Base-by-base conservation (phyloP, 23 tunicate genomes). In the Halocynthia roretzi region DNA sequence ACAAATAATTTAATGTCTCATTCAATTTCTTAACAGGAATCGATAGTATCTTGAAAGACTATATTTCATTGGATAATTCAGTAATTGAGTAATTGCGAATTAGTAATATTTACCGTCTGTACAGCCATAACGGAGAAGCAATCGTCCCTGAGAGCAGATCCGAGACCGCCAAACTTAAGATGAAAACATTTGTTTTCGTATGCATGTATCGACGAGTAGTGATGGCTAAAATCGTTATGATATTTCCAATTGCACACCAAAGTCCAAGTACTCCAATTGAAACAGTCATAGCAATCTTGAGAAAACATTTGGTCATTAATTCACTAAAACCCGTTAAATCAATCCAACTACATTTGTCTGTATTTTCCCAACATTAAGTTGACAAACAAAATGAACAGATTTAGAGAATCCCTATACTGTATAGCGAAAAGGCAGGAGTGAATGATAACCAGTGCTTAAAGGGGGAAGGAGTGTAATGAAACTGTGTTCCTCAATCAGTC, bases 201-300 rank as follows among this genome's bases (percentile, higher is more conserved):
- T 64, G 56, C 78, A 74, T 74, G 56, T 54, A 74, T 56, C 78
- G 55, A 54, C 56, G 55, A 54, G 78, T 54, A 14, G 78, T 74
- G 10, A 74, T 74, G 8, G 78, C 78, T 22, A 74, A 64, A 8
- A 74, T 74, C 22, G 78, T 74, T 7, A 74, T 14, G 23, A 74
- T 10, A 4, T 74, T 74, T 10, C 78, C 78, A 44, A 56, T 54
- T 10, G 78, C 56, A 54, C 78, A 50, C 78, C 78, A 74, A n/a
- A 74, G 55, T 54, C 78, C 78, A 8, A 74, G 21, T 8, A 74
- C 15, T 8, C 49, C 78, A 54, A 74, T 74, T 15, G 56, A 23
- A 7, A 74, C 78, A 9, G 78, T 74, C 78, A 74, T 74, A 21
- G 64, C 78, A 22, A 74, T 64, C 78, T 74, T 62, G 5, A 65